A percentile compares a stretch with the other conserved stretches of the same genome.
Conservation (phyloP, 1,140 invertebrate genomes). For the Eumaeus atala region DNA sequence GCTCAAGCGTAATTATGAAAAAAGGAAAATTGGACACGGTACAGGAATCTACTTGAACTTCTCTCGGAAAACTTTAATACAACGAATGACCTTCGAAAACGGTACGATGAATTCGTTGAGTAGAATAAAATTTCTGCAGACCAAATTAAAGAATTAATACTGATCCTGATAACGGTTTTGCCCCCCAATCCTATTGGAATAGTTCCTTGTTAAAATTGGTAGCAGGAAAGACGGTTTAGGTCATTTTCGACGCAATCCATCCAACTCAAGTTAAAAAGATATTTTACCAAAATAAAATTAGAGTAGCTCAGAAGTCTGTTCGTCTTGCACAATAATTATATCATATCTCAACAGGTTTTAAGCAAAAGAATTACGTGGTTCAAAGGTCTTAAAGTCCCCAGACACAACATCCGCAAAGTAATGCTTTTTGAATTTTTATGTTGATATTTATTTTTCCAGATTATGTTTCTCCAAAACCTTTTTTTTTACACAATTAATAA, state of each 20-base stretch:
- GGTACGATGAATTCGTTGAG: slow-evolving; percentile 6
- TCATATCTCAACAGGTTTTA: slow-evolving; percentile 20
- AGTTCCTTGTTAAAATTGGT: slow-evolving; percentile 15
- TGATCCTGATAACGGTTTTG: slow-evolving; percentile 20
- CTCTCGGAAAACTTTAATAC: too few species aligned
- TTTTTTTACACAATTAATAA: slow-evolving; percentile 8
- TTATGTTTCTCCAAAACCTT: too few species aligned
- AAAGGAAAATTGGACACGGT: too few species aligned
- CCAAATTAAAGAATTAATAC: slow-evolving; percentile 15
- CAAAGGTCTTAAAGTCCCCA: slow-evolving; percentile 20
- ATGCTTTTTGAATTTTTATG: too few species aligned
- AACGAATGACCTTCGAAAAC: slow-evolving; percentile 16
- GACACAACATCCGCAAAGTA: background rate
- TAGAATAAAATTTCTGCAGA: background rate
- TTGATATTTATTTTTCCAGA: too few species aligned
- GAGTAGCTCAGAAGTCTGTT: slow-evolving; percentile 20
- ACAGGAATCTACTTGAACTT: too few species aligned
- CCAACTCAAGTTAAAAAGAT: too few species aligned
- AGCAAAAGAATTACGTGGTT: slow-evolving; percentile 28
- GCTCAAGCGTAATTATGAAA: too few species aligned
- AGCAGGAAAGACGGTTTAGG: too few species aligned
- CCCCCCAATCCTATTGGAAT: slow-evolving; percentile 3
- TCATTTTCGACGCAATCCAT: too few species aligned
- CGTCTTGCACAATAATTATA: slow-evolving; percentile 14
- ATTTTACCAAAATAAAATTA: too few species aligned